Evolutionary conservation across 2,113 vertebrate species (phyloP), one percentile per base, ranked within the genome.

Genomic region (Microcebus ravelobensis): DNA sequence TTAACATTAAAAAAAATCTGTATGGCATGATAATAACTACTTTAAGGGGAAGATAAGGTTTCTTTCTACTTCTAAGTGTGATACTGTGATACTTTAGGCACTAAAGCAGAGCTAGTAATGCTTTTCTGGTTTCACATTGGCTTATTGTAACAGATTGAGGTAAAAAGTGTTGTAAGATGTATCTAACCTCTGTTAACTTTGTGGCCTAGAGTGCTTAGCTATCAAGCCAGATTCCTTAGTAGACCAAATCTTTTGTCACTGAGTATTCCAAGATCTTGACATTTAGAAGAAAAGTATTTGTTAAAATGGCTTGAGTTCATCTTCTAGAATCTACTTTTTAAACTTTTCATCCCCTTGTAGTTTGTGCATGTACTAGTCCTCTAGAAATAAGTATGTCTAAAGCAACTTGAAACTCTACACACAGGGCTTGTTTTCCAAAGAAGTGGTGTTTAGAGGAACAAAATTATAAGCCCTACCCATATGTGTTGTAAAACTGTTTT

Each of bases 321-420:
- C 97, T 96, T 97, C 88, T 65, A 98, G 97, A 97, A 95, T 96
- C 7, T 65, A 94, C 97, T 90, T 93, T 98, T 87, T 97, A 97
- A 98, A 95, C 95, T 97, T 97, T 82, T 97, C 98, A 95, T 96
- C 31, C 29, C n/a, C 13, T 59, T 91, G 95, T 98, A 98, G 98
- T 96, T 98, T 98, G 76, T 98, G 98, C 98, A 98, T 98, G 98
- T 45, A 45, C 95, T 98, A 83, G 71, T 65, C 65, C 52, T 88
- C n/a, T 97, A 97, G 96, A 85, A 81, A 29, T 55, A 71, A 57
- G 76, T 82, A 55, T 55, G 55, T 20, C 45, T 8, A 45, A 45
- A 45, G 45, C 45, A 45, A 45, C 45, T 45, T 45, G 45, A 45
- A 45, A 45, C 45, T 45, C 45, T 45, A 45, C 45, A 45, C 45